These are phyloP conservation scores for Chrysochloris asiatica DNA, from an alignment of 2,113 vertebrate genomes.

Conservation along the genomic window DNA sequence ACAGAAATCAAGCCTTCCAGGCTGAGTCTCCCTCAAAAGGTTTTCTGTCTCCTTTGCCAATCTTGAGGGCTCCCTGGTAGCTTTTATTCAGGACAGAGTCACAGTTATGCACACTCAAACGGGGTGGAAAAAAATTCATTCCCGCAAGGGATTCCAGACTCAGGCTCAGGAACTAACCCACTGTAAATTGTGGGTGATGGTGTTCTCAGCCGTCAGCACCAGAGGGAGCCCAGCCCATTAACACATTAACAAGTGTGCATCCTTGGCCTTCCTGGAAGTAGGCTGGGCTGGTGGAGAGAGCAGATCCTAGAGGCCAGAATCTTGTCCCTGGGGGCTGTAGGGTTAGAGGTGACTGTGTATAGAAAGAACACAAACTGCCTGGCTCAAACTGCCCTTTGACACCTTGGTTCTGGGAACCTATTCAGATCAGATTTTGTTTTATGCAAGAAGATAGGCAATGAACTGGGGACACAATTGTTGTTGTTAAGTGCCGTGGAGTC, in stretches of 20 bases:
- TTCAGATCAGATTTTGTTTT: not conserved
- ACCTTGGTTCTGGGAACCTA: not conserved
- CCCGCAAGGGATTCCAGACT: not conserved
- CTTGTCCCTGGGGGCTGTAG: not conserved
- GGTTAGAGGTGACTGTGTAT: not conserved
- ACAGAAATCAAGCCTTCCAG: not conserved
- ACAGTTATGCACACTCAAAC: not conserved
- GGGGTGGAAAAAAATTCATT: conserved; percentile 25
- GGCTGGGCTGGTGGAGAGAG: not conserved
- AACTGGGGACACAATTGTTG: not conserved
- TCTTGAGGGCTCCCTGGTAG: not conserved
- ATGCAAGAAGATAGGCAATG: not conserved
- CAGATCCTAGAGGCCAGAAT: not conserved
- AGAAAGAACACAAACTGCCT: not conserved
- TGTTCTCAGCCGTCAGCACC: conserved; percentile 12
- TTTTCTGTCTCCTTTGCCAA: not conserved
- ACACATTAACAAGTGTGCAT: conserved; percentile 56
- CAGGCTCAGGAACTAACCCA: conserved; percentile 3
- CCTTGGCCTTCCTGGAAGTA: not conserved
- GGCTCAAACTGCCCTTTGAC: not conserved
- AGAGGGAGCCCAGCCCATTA: not conserved
- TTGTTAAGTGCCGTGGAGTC: no score
- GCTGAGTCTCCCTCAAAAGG: not conserved
- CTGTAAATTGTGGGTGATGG: not conserved
- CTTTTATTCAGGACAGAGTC: conserved; percentile 9